These are phyloP conservation scores for Diabrotica virgifera DNA, from an alignment of 1,140 invertebrate species.

Conservation along the genomic window DNA sequence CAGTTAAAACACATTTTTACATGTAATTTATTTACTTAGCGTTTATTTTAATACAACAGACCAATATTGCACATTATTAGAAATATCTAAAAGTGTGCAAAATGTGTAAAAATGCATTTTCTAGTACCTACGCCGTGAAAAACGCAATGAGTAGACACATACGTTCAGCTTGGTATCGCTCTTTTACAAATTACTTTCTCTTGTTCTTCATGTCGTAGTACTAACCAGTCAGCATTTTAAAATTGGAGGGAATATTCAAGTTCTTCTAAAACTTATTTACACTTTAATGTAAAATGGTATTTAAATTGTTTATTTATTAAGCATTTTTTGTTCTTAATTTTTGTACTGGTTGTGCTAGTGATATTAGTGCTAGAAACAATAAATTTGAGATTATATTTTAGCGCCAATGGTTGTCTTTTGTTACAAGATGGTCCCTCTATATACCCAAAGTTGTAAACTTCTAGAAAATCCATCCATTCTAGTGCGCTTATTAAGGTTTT, in stretches of 20 bases:
- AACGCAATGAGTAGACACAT: slow-evolving; percentile 24
- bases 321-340: too few relatives aligned
- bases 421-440: too few relatives aligned
- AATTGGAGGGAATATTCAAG: slow-evolving; percentile 49
- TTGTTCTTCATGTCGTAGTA: slow-evolving; percentile 29
- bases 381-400: too few relatives aligned
- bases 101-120: slow-evolving; percentile 30
- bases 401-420: too few relatives aligned
- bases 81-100: not conserved
- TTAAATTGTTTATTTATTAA: too few relatives aligned
- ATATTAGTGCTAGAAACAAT: too few relatives aligned
- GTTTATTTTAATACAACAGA: not conserved
- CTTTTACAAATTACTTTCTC: slow-evolving; percentile 25
- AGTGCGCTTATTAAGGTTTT: too few relatives aligned
- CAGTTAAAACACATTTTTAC: slow-evolving; percentile 13
- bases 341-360: too few relatives aligned
- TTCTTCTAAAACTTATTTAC: slow-evolving; percentile 5
- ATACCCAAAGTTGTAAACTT: too few relatives aligned
- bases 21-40: not conserved
- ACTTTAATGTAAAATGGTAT: too few relatives aligned
- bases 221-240: slow-evolving; percentile 25
- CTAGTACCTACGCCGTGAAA: slow-evolving; percentile 33
- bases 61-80: not conserved
- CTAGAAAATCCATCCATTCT: too few relatives aligned
- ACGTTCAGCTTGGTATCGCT: slow-evolving; percentile 30